These are phyloP conservation scores for Dipodomys merriami DNA, from an alignment of 2,113 vertebrate species.

Conservation along the genomic window DNA sequence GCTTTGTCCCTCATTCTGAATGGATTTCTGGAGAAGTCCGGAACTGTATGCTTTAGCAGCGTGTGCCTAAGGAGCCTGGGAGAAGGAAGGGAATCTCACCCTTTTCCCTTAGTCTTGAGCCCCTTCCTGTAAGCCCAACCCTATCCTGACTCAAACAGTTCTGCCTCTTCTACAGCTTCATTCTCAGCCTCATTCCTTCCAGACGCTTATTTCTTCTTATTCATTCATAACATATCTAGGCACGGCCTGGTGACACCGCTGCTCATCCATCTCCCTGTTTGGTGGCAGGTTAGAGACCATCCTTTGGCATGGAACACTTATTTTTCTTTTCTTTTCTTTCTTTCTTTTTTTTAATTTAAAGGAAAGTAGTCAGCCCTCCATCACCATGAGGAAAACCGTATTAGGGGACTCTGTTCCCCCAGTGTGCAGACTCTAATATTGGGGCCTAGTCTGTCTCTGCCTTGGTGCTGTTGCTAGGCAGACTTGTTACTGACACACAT, in stretches of 20 bases:
- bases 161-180: not conserved
- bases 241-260: conserved; percentile 76
- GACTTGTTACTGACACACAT: conserved; percentile 72
- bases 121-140: not conserved
- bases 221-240: conserved; percentile 63
- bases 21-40: not conserved
- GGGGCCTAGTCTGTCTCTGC: conserved; percentile 33
- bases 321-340: not conserved
- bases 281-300: conserved; percentile 68
- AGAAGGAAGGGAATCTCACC: conserved; percentile 36
- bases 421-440: conserved; percentile 46
- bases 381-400: not conserved
- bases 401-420: not conserved
- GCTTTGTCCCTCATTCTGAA: conserved; percentile 7
- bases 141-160: not conserved
- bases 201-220: conserved; percentile 79
- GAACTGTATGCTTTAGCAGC: not conserved
- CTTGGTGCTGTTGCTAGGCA: conserved; percentile 67
- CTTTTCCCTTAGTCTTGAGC: not conserved
- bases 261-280: conserved; percentile 71
- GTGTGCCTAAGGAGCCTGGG: not conserved
- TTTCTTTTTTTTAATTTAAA: not conserved
- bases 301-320: conserved; percentile 61
- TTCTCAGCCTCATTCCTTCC: not conserved
- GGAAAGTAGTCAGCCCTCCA: conserved; percentile 5